Base-by-base conservation (phyloP, 2,888 invertebrate species). In the Macaria liturata region DNA sequence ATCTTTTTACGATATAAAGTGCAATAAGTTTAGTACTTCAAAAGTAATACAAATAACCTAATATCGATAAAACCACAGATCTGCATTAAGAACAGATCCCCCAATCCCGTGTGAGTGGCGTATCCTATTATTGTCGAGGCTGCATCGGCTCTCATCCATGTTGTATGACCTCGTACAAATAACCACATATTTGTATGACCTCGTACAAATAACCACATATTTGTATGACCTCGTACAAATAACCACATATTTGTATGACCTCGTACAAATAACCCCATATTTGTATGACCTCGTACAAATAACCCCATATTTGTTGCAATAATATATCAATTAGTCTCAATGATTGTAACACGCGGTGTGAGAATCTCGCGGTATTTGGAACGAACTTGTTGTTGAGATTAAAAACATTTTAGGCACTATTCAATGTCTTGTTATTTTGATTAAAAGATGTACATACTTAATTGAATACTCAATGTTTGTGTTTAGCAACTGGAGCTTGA, bases 271-370 rank as follows among this genome's bases (percentile, higher is more conserved):
- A 50, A 59, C 46, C 49, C 37, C 4, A 50, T 44, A 32, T 44
- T 30, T 49, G 9, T 9, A 43, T 32, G 54, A 50, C 59, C 50
- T 54, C 34, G 49, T 5, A 5, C 44, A 42, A 39, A n/a, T 54
- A 50, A 59, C 46, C 49, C 37, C 4, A 50, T 44, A 32, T 44
- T 51, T 49, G 44, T 49, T 59, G 59, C 59, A 59, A 39, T 47
- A 47, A 44, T 59, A 50, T 58, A 46, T 54, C 59, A 59, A 59
- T 59, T 59, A 48, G 32, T 51, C 54, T 59, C 54, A 54, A 59
- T 54, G 48, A 50, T 45, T 31, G 31, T 9, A 45, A 43, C 32
- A n/a, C 34, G 47, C 20, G 9, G 45, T 54, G 59, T 54, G 59
- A 50, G 59, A 54, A 9, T 7, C 34, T 48, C 30, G 50, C 51